Conservation (phyloP, 2,888 invertebrate genomes). For the Acronicta alni region DNA sequence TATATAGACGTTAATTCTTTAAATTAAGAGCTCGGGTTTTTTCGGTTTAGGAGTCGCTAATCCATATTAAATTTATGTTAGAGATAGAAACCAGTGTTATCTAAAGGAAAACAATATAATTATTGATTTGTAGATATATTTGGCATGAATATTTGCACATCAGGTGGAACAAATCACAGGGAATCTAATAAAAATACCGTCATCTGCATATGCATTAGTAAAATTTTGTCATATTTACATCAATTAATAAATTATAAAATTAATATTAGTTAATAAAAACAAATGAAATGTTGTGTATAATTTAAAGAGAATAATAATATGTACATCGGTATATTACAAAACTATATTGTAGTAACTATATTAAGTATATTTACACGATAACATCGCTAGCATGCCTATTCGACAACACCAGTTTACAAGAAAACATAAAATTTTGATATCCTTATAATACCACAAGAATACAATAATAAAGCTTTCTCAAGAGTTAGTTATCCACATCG, state of each 20-base stretch:
- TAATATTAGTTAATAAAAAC: constrained; percentile 20
- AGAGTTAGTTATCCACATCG: constrained; percentile 9
- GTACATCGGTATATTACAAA: constrained; percentile 46
- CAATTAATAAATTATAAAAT: constrained; percentile 28
- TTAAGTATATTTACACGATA: constrained; percentile 41
- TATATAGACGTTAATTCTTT: no score
- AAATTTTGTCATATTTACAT: constrained; percentile 44
- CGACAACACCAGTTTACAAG: constrained; percentile 26
- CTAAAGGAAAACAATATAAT: constrained; percentile 35
- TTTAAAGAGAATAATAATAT: background rate
- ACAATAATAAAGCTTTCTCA: constrained; percentile 24
- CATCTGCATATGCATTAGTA: constrained; percentile 32
- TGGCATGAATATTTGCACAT: constrained; percentile 70
- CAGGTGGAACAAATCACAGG: constrained; percentile 72
- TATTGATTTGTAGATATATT: constrained; percentile 69
- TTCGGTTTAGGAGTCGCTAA: background rate
- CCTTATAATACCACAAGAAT: constrained; percentile 25
- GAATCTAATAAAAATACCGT: constrained; percentile 40
- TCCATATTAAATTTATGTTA: no score
- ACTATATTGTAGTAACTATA: constrained; percentile 28
- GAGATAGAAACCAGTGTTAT: no score
- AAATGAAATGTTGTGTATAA: constrained; percentile 18
- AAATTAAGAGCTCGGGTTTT: no score
- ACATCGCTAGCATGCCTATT: constrained; percentile 47
- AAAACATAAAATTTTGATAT: constrained; percentile 36